Percentiles rank a stretch among this genome's conserved stretches.
phyloP scores from a whole-genome alignment of 2,113 vertebrate genomes.

The Cyrtonyx montezumae region DNA sequence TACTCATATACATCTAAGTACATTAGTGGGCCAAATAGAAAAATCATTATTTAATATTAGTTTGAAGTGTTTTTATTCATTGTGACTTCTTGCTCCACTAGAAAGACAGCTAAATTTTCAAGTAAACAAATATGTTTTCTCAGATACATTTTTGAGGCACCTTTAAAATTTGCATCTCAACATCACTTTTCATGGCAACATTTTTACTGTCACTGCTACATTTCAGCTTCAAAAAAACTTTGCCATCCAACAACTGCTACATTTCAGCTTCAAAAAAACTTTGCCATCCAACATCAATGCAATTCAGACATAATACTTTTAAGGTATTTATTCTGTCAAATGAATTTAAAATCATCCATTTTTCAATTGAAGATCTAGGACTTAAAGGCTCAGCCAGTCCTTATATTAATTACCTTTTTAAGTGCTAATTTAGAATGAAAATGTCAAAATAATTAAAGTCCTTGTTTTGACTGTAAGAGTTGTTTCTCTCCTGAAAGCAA shows the following conservation, averaged over 20 bases:
- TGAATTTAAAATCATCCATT: constrained; percentile 2
- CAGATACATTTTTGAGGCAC: background rate
- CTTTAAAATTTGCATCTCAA: background rate
- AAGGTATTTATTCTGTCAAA: background rate
- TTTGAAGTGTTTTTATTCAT: background rate
- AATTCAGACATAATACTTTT: background rate
- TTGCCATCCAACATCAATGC: background rate
- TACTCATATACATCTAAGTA: background rate
- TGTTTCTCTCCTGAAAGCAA: background rate
- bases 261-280: background rate
- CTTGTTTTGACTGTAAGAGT: constrained; percentile 22
- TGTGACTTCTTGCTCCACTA: background rate
- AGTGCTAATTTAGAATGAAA: constrained; percentile 37
- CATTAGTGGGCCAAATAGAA: background rate
- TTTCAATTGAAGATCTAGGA: background rate
- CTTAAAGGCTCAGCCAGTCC: background rate
- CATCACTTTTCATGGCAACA: background rate
- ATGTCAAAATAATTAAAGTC: constrained; percentile 35
- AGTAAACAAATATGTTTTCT: background rate
- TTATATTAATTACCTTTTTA: background rate
- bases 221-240: background rate
- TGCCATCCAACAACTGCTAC: background rate
- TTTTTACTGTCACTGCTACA: background rate
- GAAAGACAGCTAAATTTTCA: background rate
- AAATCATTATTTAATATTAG: background rate